Evolutionary conservation across 2,888 invertebrate species (phyloP).

Genomic region (Xanthia togata): DNA sequence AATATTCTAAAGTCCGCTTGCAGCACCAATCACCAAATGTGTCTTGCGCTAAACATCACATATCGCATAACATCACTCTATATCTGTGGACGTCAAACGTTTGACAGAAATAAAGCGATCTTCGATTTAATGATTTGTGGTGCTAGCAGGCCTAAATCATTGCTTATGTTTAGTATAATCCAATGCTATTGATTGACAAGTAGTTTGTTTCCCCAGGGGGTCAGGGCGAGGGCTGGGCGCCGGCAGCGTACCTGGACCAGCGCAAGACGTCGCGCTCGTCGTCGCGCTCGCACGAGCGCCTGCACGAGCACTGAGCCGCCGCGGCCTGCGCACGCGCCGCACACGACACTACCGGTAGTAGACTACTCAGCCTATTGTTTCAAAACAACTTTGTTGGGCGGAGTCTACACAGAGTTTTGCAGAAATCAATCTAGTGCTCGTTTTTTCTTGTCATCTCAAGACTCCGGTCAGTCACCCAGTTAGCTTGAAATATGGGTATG

Average conservation of each 20-base stretch:
- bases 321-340: conserved; percentile 24
- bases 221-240: conserved; percentile 97
- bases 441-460: conserved; percentile 26
- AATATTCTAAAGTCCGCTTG: neutral
- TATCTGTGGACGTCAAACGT: neutral
- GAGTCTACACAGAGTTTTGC: conserved; percentile 38
- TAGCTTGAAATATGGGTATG: conserved; percentile 51
- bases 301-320: conserved; percentile 85
- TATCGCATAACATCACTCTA: neutral
- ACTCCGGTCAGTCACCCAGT: conserved; percentile 35
- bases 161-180: neutral
- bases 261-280: conserved; percentile 94
- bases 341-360: conserved; percentile 24
- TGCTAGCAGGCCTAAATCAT: neutral
- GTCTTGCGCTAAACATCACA: neutral
- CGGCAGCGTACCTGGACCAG: conserved; percentile 97
- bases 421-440: conserved; percentile 39
- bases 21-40: conserved; percentile 1
- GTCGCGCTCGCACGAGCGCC: conserved; percentile 91
- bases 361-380: conserved; percentile 33
- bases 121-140: neutral
- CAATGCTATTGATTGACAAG: neutral
- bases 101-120: neutral
- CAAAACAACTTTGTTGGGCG: conserved; percentile 20
- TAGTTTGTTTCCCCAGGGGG: conserved; percentile 83